Percentiles rank a stretch among this genome's conserved stretches.
Conservation (phyloP, 2,113 vertebrate species). For the Archilochus colubris region DNA sequence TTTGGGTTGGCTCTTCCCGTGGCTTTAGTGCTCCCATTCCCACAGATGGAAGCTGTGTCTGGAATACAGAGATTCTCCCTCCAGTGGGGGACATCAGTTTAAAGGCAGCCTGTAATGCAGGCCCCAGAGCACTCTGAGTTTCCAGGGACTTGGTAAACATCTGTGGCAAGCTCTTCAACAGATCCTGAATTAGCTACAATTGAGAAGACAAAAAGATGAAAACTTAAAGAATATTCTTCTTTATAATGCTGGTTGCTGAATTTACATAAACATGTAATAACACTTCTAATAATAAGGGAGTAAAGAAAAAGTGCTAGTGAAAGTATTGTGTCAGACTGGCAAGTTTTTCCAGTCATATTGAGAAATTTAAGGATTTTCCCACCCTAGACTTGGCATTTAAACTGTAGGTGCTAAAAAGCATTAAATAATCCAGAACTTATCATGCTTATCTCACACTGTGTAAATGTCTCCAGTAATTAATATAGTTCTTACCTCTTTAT, state of each 20-base stretch:
- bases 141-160: constrained; percentile 94
- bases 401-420: background rate
- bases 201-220: constrained; percentile 37
- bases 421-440: background rate
- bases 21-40: constrained; percentile 90
- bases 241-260: background rate
- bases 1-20: constrained; percentile 92
- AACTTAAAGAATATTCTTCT: background rate
- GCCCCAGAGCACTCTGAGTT: constrained; percentile 94
- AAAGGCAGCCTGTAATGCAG: constrained; percentile 92
- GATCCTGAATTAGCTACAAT: constrained; percentile 90
- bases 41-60: constrained; percentile 93
- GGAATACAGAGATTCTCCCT: constrained; percentile 92
- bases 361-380: background rate
- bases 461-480: constrained; percentile 3
- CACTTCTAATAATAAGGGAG: background rate
- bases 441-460: background rate
- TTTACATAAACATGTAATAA: background rate
- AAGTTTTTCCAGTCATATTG: background rate
- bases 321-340: background rate
- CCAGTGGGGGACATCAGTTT: constrained; percentile 94
- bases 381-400: background rate
- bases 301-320: background rate
- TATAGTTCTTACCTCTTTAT: constrained; percentile 90
- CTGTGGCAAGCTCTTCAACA: constrained; percentile 89